Evolutionary conservation across 2,797 vertebrate species (phyloP).

Genomic region (Onychomys torridus): DNA sequence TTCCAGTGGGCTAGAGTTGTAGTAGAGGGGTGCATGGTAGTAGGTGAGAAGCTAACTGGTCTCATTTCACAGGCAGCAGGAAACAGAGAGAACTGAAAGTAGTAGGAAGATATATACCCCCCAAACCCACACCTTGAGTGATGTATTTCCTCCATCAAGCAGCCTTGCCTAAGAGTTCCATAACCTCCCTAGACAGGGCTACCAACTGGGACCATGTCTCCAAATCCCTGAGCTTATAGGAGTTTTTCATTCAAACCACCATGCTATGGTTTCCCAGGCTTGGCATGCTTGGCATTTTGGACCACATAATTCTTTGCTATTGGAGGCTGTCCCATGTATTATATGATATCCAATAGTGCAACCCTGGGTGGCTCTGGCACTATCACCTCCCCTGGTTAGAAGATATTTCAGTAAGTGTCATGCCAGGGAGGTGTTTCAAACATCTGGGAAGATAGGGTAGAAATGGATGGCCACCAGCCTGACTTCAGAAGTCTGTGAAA

Average conservation of each 20-base stretch:
- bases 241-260: background rate
- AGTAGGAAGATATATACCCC: background rate
- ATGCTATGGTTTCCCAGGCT: background rate
- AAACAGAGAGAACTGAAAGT: background rate
- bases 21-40: background rate
- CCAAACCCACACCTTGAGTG: background rate
- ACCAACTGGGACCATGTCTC: background rate
- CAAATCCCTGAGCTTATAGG: background rate
- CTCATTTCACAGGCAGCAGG: background rate
- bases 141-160: background rate
- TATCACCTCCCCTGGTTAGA: background rate
- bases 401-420: background rate
- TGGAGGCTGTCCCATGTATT: no score
- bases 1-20: no score
- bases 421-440: background rate
- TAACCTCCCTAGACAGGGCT: background rate
- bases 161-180: background rate
- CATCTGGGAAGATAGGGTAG: background rate
- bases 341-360: background rate
- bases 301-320: background rate
- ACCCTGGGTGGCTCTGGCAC: background rate
- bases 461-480: fast-evolving
- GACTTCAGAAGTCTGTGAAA: background rate
- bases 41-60: background rate
- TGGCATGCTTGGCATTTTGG: background rate